Percentiles rank a stretch among this genome's conserved stretches.
Conservation (phyloP, 1,140 invertebrate species). For the Samia ricini region DNA sequence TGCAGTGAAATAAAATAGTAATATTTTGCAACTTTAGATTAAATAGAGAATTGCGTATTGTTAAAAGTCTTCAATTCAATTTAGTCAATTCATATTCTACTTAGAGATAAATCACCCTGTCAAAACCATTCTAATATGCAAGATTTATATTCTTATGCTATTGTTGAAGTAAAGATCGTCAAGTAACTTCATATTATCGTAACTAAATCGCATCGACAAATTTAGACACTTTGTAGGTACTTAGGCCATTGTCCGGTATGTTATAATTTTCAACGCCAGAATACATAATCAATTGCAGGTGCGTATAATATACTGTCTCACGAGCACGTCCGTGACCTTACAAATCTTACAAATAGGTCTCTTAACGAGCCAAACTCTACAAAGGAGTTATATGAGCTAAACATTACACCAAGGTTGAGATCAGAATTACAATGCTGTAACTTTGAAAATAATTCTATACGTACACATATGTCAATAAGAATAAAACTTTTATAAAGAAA, state of each 20-base stretch:
- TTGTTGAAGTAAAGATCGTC: neutral
- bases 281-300: constrained; percentile 20
- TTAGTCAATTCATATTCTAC: no score
- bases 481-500: neutral
- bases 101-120: no score
- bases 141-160: neutral
- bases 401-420: constrained; percentile 53
- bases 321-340: constrained; percentile 43
- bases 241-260: neutral
- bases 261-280: constrained; percentile 25
- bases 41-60: no score
- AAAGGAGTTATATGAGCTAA: constrained; percentile 37
- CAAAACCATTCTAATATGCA: no score
- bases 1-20: no score
- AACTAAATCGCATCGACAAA: neutral
- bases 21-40: no score
- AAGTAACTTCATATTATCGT: neutral
- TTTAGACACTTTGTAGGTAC: neutral
- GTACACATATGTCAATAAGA: neutral
- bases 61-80: no score
- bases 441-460: constrained; percentile 26
- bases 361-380: constrained; percentile 39
- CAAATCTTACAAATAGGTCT: constrained; percentile 51
- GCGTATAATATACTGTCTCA: constrained; percentile 24
- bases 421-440: constrained; percentile 30